Evolutionary conservation across 2,797 vertebrate species (phyloP).

Genomic region (Picus viridis): DNA sequence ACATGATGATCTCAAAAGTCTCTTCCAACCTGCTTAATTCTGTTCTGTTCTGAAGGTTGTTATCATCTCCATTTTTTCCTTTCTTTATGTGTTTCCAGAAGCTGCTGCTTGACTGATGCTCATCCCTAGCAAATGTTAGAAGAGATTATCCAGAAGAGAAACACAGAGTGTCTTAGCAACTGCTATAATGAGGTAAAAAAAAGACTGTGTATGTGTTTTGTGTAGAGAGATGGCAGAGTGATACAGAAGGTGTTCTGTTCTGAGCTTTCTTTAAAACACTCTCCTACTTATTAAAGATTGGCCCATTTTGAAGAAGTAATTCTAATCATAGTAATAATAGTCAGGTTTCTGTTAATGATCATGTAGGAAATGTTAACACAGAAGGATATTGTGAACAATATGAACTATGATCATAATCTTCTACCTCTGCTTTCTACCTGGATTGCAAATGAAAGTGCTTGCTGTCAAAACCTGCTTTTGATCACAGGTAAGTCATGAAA

Average conservation of each 20-base stretch:
- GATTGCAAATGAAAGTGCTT: background rate
- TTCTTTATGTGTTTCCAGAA: background rate
- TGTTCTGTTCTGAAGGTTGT: background rate
- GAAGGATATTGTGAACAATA: background rate
- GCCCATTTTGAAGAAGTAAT: constrained; percentile 34
- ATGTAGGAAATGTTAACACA: background rate
- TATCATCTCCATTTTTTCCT: background rate
- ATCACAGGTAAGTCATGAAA: background rate
- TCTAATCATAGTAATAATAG: constrained; percentile 23
- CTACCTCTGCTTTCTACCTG: background rate
- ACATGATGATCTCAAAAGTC: no score
- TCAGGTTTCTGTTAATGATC: background rate
- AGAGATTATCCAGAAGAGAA: background rate
- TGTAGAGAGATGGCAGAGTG: background rate
- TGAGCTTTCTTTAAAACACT: constrained; percentile 26
- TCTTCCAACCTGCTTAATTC: no score
- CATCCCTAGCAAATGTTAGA: background rate
- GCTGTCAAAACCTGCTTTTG: background rate
- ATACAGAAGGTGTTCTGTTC: background rate
- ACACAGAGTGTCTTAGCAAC: background rate
- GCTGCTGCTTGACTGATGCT: background rate
- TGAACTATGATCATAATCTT: background rate
- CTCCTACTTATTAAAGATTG: background rate
- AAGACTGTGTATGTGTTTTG: background rate
- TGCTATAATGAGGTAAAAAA: background rate